Base-by-base conservation (phyloP, 2,797 vertebrate species). In the Pipistrellus pygmaeus region DNA sequence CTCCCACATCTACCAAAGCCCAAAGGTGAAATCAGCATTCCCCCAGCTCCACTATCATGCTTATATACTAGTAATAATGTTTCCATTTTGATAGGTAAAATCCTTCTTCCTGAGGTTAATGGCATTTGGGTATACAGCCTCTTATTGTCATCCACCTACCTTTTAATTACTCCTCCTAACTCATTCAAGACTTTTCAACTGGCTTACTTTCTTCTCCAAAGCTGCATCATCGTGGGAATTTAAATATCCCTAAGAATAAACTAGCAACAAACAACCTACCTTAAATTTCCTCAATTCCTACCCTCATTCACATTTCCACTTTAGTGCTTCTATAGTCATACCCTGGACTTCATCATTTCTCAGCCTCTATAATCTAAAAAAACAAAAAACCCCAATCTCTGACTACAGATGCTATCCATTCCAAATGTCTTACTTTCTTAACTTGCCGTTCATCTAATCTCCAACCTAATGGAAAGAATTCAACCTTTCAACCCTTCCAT, bases 201-300 rank as follows among this genome's bases (percentile, higher is more conserved):
- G 73, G 57, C 48, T 89, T 41, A 73, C 6, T 60, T 85, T 88
- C 30, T 91, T 72, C 72, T 71, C 55, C 38, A 66, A 88, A 83
- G 55, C 69, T 55, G 13, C 32, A 60, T 62, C 18, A 35, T 57
- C 3, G 0, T 8, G 8, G 27, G 32, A 75, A 93, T 81, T 85
- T 60, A 62, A 80, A 41, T 27, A 14, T 25, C 18, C 21, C 30
- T 32, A 60, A 81, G 17, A 32, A 51, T 73, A 89, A 82, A 41
- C 27, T 13, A 69, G 62, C 32, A 41, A 41, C 32, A 17, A 41
- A 41, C 27, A 17, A 76, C 13, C 41, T 82, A 82, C 17, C 57
- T 68, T 53, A 73, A 73, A 88, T 73, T 48, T 85, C 66, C 73
- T 68, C 73, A 60, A 62, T 60, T 89, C 13, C 27, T 44, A 69